phyloP scores from a whole-genome alignment of 2,888 invertebrate genomes.

The Andrena bucephala region DNA sequence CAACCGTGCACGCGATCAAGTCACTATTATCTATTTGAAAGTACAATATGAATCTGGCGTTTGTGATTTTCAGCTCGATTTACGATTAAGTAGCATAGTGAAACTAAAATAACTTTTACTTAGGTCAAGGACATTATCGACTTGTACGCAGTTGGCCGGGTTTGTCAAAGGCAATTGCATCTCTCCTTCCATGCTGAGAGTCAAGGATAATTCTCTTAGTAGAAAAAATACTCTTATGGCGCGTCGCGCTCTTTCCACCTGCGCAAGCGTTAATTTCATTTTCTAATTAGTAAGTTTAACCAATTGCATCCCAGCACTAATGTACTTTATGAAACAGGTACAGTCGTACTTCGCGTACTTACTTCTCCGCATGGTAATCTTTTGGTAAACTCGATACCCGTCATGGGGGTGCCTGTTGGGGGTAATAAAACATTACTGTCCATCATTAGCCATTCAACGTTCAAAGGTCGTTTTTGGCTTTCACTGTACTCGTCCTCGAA shows the following conservation, averaged over 20 bases:
- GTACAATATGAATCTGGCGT: neutral
- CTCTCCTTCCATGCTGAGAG: constrained; percentile 93
- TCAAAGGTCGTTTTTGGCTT: constrained; percentile 93
- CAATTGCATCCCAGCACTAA: constrained; percentile 19
- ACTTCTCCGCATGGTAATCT: constrained; percentile 98
- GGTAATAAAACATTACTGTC: constrained; percentile 97
- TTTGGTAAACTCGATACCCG: constrained; percentile 97
- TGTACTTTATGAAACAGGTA: neutral
- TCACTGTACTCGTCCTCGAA: constrained; percentile 99
- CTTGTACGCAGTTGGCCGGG: constrained; percentile 94
- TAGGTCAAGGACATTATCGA: constrained; percentile 97
- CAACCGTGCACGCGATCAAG: constrained; percentile 97
- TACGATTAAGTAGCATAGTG: neutral
- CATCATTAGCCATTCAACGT: constrained; percentile 98
- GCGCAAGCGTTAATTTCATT: constrained; percentile 65
- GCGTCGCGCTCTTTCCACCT: constrained; percentile 94
- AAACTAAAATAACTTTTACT: constrained; percentile 87
- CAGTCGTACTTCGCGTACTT: constrained; percentile 77
- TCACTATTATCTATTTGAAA: constrained; percentile 95
- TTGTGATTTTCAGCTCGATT: neutral
- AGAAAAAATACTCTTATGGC: constrained; percentile 97
- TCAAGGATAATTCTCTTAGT: constrained; percentile 92
- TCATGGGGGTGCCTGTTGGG: constrained; percentile 97
- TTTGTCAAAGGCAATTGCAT: constrained; percentile 95
- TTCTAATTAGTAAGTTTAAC: constrained; percentile 42